Evolutionary conservation across 1,140 invertebrate species (phyloP).

Genomic region (Drosophila repleta): DNA sequence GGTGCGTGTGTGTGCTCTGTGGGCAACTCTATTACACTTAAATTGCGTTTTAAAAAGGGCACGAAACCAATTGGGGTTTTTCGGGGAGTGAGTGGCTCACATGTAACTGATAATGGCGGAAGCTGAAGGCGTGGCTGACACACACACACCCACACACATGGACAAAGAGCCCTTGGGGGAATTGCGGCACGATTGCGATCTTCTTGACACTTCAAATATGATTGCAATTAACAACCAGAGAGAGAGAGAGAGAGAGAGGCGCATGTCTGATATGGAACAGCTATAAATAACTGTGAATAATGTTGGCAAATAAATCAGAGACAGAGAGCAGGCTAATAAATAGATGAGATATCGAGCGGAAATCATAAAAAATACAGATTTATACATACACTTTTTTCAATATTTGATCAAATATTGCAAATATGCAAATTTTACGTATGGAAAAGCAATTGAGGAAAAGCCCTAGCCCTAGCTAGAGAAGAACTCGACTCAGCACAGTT

Average conservation of each 20-base stretch:
- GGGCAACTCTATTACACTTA: conserved; percentile 79
- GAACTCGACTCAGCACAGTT: not conserved
- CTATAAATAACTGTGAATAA: conserved; percentile 9
- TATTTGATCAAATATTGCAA: not conserved
- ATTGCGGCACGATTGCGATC: conserved; percentile 67
- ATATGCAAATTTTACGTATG: not conserved
- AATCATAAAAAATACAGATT: too few species aligned
- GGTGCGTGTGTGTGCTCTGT: conserved; percentile 52
- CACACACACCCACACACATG: conserved; percentile 5
- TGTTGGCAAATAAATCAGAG: conserved; percentile 11
- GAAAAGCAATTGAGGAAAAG: too few species aligned
- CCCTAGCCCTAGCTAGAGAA: too few species aligned
- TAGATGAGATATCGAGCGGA: not conserved
- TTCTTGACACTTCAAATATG: conserved; percentile 32
- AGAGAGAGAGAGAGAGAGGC: conserved; percentile 7
- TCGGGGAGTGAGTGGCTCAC: not conserved
- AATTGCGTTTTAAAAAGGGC: conserved; percentile 72
- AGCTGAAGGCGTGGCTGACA: conserved; percentile 3
- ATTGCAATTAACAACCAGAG: conserved; percentile 45
- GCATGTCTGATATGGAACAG: conserved; percentile 24
- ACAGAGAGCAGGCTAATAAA: not conserved
- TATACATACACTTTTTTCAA: not conserved
- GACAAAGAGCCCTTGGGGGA: conserved; percentile 48
- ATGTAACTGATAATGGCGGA: conserved; percentile 17
- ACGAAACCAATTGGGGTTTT: conserved; percentile 40